A percentile compares a stretch with the other conserved stretches of the same genome.
Conservation (phyloP, 2,113 vertebrate species). For the Vimba vimba region DNA sequence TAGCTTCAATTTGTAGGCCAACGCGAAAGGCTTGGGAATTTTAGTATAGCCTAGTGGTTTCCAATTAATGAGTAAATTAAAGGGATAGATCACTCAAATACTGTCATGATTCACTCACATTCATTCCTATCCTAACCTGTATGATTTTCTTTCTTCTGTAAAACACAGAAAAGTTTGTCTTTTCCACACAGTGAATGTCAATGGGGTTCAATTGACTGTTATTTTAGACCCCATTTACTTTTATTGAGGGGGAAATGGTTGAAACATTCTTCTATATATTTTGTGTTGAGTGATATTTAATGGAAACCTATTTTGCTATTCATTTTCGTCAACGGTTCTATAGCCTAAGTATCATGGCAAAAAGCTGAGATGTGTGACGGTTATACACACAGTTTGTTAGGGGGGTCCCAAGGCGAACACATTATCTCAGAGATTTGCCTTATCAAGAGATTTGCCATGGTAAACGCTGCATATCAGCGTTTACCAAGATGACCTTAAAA, state of each 20-base stretch:
- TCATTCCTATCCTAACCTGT: not conserved
- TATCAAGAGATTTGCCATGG: too few relatives aligned
- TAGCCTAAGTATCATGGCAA: not conserved
- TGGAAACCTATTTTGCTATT: not conserved
- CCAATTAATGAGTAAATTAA: not conserved
- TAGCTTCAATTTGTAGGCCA: not conserved
- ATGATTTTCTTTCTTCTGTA: not conserved
- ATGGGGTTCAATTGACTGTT: not conserved
- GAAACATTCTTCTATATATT: not conserved
- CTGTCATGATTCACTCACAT: not conserved
- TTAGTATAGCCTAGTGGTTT: not conserved
- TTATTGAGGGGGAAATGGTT: not conserved
- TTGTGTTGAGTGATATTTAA: not conserved
- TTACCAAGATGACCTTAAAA: constrained; percentile 57
- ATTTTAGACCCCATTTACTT: not conserved
- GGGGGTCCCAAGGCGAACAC: constrained; percentile 52
- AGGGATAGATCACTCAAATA: not conserved
- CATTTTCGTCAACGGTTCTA: not conserved
- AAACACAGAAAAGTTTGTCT: not conserved
- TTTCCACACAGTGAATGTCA: not conserved
- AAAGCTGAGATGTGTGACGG: constrained; percentile 4
- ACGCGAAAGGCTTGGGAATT: not conserved
- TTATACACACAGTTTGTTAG: constrained; percentile 38
- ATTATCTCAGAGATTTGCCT: constrained; percentile 68
- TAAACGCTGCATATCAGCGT: constrained; percentile 50